Base-by-base conservation (phyloP, 2,797 vertebrate species). In the Eulemur coronatus region DNA sequence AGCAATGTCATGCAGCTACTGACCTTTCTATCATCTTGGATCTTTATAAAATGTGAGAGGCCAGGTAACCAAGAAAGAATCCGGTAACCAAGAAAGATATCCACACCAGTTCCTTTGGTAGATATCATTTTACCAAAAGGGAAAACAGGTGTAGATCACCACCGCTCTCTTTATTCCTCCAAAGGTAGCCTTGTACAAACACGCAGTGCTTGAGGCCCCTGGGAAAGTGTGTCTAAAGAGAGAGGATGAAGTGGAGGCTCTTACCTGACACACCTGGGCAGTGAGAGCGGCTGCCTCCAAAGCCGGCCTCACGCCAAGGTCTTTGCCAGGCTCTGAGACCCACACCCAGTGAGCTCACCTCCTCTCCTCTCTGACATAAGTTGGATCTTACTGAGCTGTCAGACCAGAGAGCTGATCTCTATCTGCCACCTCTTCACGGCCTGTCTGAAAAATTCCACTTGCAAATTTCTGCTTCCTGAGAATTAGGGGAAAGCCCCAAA, bases 401-500 rank as follows among this genome's bases (percentile, higher is more conserved):
- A 82, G 11, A 89, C 61, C 79, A 55, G 50, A 91, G 20, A 82
- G 92, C 69, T 92, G 65, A 96, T 89, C 91, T 91, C 33, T 70
- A 96, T 69, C 65, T 73, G 84, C 72, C 41, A 70, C 72, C 35
- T 0, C 24, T 91, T 98, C 96, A 96, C 46, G 95, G 90, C 86
- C 92, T 70, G 26, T 96, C 97, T 91, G 92, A 97, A 92, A 93
- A 97, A 96, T 81, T 95, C 87, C 85, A 81, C 55, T 91, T 96
- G 73, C 93, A 96, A 96, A 84, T 86, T 94, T 98, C 85, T 69
- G 92, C 80, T 95, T 91, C 86, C 95, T 89, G 3, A 95, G 59
- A 97, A 70, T 57, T 70, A 85, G 63, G 73, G 82, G 86, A 95
- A 98, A 96, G 75, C 91, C 67, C 8, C 70, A 0, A 1, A 89